A percentile compares a stretch with the other conserved stretches of the same genome.
phyloP scores from a whole-genome alignment of 2,113 vertebrate genomes.

The Peromyscus maniculatus region DNA sequence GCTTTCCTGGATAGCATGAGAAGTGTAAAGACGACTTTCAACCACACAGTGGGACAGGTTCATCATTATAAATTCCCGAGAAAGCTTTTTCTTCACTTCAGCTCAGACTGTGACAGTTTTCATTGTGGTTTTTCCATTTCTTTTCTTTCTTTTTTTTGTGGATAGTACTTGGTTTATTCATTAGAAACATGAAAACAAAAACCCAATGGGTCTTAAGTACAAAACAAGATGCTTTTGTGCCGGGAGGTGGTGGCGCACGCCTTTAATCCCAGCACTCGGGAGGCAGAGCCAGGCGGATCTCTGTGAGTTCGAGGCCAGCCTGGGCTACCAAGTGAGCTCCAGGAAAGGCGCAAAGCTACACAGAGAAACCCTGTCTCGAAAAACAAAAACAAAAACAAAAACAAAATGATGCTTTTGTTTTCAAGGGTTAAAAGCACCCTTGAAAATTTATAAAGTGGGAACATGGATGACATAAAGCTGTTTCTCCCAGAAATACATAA shows the following conservation, averaged over 20 bases:
- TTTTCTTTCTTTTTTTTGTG: not conserved
- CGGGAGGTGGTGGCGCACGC: too few species aligned
- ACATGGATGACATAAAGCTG: conserved; percentile 64
- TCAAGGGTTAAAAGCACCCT: conserved; percentile 74
- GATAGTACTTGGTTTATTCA: conserved; percentile 83
- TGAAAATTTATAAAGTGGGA: conserved; percentile 78
- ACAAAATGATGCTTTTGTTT: conserved; percentile 76
- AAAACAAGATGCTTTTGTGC: conserved; percentile 81
- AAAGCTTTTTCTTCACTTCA: not conserved
- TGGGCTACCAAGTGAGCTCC: too few species aligned
- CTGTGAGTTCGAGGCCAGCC: too few species aligned
- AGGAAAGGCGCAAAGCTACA: too few species aligned
- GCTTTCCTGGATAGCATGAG: not conserved
- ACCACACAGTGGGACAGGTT: not conserved
- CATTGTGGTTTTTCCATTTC: not conserved
- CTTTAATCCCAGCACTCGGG: too few species aligned
- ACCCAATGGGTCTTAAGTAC: conserved; percentile 77
- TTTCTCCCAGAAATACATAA: conserved; percentile 65
- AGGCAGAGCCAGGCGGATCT: too few species aligned
- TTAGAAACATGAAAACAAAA: conserved; percentile 74
- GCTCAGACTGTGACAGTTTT: not conserved
- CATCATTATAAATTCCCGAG: not conserved
- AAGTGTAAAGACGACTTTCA: not conserved
- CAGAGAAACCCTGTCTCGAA: too few species aligned
- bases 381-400: too few species aligned